Evolutionary conservation across 2,888 invertebrate species (phyloP), one percentile per base, ranked within the genome.

Genomic region (Schrankia costaestrigalis): DNA sequence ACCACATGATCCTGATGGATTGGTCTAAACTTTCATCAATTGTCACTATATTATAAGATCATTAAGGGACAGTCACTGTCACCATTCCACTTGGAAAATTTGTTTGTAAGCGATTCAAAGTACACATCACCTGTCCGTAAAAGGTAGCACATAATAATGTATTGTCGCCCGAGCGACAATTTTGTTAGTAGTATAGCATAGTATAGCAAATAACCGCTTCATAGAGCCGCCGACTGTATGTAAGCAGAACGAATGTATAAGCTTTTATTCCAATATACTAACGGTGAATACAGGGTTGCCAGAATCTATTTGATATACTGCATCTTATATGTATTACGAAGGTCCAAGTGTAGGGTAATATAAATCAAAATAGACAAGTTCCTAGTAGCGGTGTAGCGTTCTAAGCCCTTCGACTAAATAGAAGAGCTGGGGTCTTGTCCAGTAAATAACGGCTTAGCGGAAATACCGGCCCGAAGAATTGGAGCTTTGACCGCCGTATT

Each of bases 191-290:
- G n/a, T n/a, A n/a, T n/a, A n/a, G n/a, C n/a, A n/a, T n/a, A n/a
- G n/a, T n/a, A n/a, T n/a, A 40, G 15, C 26, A 41, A 45, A 53
- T 50, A 49, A 28, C 11, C 37, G 40, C 46, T 52, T 42, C 46
- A 46, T 32, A 26, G 17, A 46, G 22, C 11, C 15, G 26, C 26
- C 34, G 39, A 40, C 37, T 39, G 33, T 48, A 43, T 26, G 35
- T 27, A 31, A 36, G 14, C 18, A 30, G 34, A 47, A 41, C 41
- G 10, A n/a, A 31, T 8, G 10, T 12, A 30, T 28, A 31, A 40
- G 36, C 15, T 11, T 38, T 23, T 30, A 32, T 24, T 39, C 19
- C 15, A 47, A 56, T 44, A 56, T 47, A 56, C 28, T 29, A 43
- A 36, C 26, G 27, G 22, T 25, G 14, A 22, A 17, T 33, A 23